Conservation (phyloP, 1,140 invertebrate species). For the Leptopilina boulardi region DNA sequence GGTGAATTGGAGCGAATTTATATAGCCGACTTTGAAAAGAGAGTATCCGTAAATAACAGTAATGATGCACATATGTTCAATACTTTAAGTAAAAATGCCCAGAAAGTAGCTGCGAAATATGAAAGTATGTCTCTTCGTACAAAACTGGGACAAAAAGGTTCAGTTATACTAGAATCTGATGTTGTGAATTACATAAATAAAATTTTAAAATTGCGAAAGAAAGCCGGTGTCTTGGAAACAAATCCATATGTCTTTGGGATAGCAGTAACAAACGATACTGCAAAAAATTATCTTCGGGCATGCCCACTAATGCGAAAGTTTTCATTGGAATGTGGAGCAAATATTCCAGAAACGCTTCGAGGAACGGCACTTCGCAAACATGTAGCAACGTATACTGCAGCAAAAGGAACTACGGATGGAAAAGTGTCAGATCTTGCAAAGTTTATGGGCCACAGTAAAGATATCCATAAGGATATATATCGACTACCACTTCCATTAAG, state of each 20-base stretch:
- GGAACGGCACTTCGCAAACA: constrained; percentile 5
- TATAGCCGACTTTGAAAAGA: constrained; percentile 5
- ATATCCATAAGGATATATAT: background rate
- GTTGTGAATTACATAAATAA: background rate
- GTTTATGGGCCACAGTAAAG: background rate
- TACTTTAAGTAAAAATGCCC: background rate
- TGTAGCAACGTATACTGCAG: background rate
- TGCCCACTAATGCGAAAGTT: no score
- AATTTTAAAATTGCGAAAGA: background rate
- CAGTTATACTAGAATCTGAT: constrained; percentile 7
- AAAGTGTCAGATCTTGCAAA: background rate
- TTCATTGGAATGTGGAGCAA: no score
- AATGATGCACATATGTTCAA: constrained; percentile 3
- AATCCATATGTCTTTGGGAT: constrained; percentile 39
- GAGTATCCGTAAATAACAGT: background rate
- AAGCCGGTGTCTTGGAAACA: background rate
- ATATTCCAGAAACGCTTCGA: background rate
- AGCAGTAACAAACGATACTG: background rate
- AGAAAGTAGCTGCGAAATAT: no score
- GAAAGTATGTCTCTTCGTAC: background rate
- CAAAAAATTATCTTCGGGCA: background rate
- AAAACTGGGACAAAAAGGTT: constrained; percentile 3
- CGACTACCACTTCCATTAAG: no score
- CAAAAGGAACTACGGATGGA: background rate
- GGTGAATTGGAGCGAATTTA: constrained; percentile 26